These are phyloP conservation scores for Pterobdella sp. DNA, from an alignment of 2,888 invertebrate species.

Conservation along the genomic window DNA sequence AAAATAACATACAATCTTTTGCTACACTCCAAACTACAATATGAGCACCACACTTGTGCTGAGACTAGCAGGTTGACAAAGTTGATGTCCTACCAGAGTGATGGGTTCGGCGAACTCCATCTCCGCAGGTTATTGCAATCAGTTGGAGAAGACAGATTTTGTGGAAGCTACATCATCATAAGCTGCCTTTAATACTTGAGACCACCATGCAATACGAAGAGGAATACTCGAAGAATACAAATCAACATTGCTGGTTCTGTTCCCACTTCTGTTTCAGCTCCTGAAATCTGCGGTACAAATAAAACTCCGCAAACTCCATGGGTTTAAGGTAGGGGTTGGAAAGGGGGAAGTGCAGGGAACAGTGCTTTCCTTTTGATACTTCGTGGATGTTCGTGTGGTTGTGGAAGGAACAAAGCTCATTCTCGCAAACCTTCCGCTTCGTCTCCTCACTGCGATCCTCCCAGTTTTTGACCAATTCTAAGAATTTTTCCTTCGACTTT, in stretches of 20 bases:
- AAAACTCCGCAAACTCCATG: constrained; percentile 31
- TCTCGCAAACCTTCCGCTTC: not conserved
- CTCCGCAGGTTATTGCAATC: too few relatives aligned
- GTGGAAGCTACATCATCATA: not conserved
- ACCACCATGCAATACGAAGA: not conserved
- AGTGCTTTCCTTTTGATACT: not conserved
- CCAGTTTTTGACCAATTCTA: constrained; percentile 36
- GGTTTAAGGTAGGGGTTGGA: not conserved
- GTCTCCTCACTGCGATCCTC: constrained; percentile 32
- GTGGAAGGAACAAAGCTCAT: not conserved
- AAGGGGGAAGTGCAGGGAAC: not conserved
- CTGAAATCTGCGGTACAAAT: constrained; percentile 35
- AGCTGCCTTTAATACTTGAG: not conserved
- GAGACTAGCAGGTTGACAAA: too few relatives aligned
- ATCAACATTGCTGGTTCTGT: constrained; percentile 25
- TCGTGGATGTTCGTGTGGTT: not conserved
- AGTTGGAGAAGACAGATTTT: too few relatives aligned
- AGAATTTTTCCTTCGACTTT: constrained; percentile 37
- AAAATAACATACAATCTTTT: too few relatives aligned
- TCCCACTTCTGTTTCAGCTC: constrained; percentile 38
- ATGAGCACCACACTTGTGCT: too few relatives aligned
- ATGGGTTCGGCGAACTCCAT: too few relatives aligned
- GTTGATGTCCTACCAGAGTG: too few relatives aligned
- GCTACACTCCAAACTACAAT: too few relatives aligned
- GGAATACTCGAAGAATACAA: not conserved